phyloP scores from a whole-genome alignment of 35 echinoderm and acorn worm species.

The Stichopus chloronotus region DNA sequence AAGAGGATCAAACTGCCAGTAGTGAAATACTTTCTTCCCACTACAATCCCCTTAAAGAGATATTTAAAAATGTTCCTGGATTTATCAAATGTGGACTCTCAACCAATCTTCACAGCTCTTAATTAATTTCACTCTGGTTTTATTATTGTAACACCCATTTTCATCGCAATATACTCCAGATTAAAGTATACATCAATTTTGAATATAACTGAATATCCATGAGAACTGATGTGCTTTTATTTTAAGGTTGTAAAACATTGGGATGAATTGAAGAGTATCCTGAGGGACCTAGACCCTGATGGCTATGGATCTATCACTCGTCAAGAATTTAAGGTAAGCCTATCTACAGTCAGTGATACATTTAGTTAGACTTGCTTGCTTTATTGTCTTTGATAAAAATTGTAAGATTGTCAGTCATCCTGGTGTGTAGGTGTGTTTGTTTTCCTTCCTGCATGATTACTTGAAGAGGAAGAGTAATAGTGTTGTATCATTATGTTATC shows the following conservation, averaged over 20 bases:
- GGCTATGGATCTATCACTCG: conserved; percentile 64
- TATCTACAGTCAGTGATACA: neutral
- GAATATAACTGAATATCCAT: no score
- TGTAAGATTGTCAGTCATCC: neutral
- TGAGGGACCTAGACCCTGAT: conserved; percentile 73
- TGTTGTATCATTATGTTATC: no score
- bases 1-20: no score
- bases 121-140: no score
- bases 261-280: conserved; percentile 79
- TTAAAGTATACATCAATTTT: no score
- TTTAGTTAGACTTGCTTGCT: neutral
- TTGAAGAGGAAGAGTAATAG: neutral
- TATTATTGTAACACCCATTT: no score
- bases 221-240: neutral
- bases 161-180: no score
- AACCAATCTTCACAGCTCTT: no score
- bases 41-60: no score
- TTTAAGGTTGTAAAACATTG: conserved; percentile 86
- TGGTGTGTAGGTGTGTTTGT: neutral
- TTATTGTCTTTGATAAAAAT: neutral
- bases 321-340: conserved; percentile 79
- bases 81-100: no score
- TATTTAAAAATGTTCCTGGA: no score
- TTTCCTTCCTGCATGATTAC: neutral
- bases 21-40: no score